Conservation (phyloP, 2,113 vertebrate species). For the Brachyhypopomus occidentalis region DNA sequence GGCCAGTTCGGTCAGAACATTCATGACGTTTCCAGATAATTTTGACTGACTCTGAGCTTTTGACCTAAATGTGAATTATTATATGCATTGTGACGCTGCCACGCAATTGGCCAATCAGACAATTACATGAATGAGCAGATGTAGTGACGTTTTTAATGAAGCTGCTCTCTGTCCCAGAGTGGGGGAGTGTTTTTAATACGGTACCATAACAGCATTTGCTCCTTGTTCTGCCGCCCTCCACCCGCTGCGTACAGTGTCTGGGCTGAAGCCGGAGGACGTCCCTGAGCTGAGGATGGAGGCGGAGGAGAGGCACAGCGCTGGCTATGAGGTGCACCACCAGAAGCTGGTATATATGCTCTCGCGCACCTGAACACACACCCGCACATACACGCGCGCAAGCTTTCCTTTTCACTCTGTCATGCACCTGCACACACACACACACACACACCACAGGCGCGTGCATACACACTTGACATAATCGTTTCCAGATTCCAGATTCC, state of each 20-base stretch:
- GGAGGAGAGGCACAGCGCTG: slow-evolving; percentile 87
- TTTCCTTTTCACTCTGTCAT: too few relatives aligned
- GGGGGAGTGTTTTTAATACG: too few relatives aligned
- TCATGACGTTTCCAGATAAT: too few relatives aligned
- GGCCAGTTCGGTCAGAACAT: too few relatives aligned
- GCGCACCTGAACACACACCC: neutral
- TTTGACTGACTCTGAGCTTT: too few relatives aligned
- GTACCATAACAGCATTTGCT: too few relatives aligned
- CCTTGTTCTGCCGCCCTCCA: neutral
- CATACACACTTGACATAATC: neutral
- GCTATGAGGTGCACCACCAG: slow-evolving; percentile 96
- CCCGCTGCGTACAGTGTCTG: slow-evolving; percentile 78
- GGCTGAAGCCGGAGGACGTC: slow-evolving; percentile 88
- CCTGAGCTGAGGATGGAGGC: slow-evolving; percentile 94
- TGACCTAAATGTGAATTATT: too few relatives aligned
- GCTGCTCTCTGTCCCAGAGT: too few relatives aligned
- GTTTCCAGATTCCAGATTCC: slow-evolving; percentile 16
- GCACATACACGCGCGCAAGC: neutral
- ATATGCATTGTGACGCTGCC: too few relatives aligned
- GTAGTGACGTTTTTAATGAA: too few relatives aligned
- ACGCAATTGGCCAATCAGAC: too few relatives aligned
- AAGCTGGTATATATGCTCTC: slow-evolving; percentile 80
- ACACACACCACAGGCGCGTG: neutral
- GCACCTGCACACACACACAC: slow-evolving; percentile 1
- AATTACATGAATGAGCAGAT: too few relatives aligned